Conservation (phyloP, 2,797 vertebrate species). For the Gymnothorax reevesii region DNA sequence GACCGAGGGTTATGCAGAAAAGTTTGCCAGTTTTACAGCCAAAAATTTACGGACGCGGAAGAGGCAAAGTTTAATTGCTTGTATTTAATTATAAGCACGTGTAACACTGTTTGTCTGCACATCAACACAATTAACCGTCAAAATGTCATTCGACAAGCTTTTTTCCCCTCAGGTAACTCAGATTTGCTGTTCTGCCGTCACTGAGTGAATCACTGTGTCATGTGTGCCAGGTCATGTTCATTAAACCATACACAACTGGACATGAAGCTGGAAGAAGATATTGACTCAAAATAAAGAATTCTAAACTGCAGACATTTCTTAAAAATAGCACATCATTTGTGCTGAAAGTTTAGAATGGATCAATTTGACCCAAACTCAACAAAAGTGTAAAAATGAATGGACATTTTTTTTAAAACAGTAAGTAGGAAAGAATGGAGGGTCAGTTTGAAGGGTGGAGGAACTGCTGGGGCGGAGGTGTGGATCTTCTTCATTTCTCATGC, state of each 20-base stretch:
- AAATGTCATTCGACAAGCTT: neutral
- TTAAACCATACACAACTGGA: too few relatives aligned
- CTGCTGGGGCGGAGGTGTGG: neutral
- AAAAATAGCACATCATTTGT: neutral
- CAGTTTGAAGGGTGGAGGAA: neutral
- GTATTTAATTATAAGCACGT: neutral
- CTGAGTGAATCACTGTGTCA: too few relatives aligned
- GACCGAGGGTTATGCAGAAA: neutral
- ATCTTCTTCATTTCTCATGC: constrained; percentile 18
- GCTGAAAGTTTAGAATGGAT: neutral
- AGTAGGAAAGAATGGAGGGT: neutral
- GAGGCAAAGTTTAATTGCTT: neutral
- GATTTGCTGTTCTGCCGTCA: too few relatives aligned
- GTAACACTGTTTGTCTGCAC: neutral
- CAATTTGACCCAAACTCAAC: neutral
- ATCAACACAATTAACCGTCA: neutral
- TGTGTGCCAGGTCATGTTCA: too few relatives aligned
- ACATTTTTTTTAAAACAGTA: neutral
- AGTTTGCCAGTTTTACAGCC: neutral
- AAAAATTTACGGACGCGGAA: neutral
- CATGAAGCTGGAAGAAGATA: neutral
- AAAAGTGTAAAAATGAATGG: neutral
- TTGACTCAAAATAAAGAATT: neutral
- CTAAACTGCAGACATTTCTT: neutral
- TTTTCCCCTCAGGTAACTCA: neutral